A percentile compares a stretch with the other conserved stretches of the same genome.
These are phyloP conservation scores for Blastobasis lacticolella DNA, from an alignment of 2,888 invertebrate genomes.

Conservation along the genomic window DNA sequence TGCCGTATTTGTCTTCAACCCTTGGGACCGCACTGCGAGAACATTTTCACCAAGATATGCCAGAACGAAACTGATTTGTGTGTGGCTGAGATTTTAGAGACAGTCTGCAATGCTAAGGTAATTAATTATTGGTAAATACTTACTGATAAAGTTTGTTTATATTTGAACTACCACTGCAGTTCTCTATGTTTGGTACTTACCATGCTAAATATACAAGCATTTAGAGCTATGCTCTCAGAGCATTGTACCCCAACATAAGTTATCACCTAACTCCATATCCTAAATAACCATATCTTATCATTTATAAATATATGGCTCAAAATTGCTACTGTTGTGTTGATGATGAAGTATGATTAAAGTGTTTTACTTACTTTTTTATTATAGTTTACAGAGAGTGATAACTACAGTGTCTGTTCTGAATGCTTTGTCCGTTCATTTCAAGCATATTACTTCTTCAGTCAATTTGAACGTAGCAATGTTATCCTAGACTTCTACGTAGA, in stretches of 20 bases:
- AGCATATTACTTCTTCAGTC: constrained; percentile 48
- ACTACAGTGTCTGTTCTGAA: constrained; percentile 42
- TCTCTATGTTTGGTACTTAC: too few species aligned
- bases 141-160: too few species aligned
- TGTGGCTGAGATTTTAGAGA: constrained; percentile 45
- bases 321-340: too few species aligned
- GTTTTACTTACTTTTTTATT: constrained; percentile 10
- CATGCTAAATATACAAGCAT: too few species aligned
- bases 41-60: constrained; percentile 49
- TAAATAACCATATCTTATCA: too few species aligned
- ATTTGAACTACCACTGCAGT: too few species aligned
- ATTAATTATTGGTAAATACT: constrained; percentile 3
- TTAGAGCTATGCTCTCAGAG: too few species aligned
- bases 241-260: too few species aligned
- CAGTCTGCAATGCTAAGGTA: constrained; percentile 41
- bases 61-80: constrained; percentile 47
- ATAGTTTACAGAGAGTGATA: constrained; percentile 36
- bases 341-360: too few species aligned
- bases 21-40: constrained; percentile 36
- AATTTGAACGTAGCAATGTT: constrained; percentile 35
- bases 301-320: too few species aligned
- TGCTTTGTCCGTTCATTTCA: constrained; percentile 43
- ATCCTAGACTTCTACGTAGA: constrained; percentile 41
- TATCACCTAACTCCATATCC: too few species aligned
- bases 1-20: constrained; percentile 51